Base-by-base conservation (phyloP, 2,888 invertebrate species). In the Spatulosminthurus flaviceps region DNA sequence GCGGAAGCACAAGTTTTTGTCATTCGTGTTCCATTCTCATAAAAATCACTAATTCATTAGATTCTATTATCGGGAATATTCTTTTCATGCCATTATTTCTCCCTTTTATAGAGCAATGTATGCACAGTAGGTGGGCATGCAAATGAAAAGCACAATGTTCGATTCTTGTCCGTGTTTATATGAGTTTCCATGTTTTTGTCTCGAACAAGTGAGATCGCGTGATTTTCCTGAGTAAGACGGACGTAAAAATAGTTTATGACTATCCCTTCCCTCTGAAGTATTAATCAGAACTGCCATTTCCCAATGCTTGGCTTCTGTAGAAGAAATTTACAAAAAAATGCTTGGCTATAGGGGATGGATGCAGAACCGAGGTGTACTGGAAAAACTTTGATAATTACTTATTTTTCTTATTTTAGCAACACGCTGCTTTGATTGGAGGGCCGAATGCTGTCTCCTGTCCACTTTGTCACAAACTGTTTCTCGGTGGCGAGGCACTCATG, bases 361-460 rank as follows among this genome's bases (percentile, higher is more conserved):
- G n/a, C 16, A 19, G 51, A 9, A 4, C 34, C 34, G 9, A 34
- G 5, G 4, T 9, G 4, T 34, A 9, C 9, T 7, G 34, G 34
- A 34, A 34, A 34, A 34, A 7, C 5, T 34, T 34, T 34, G 34
- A 34, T 34, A 34, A 34, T 34, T 34, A 34, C 34, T 34, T 34
- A n/a, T n/a, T 34, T 34, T 60, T 61, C 61, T 76, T 34, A 64
- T 34, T 21, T 92, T 94, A 95, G 93, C 95, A 96, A 93, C 96
- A 96, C 90, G 94, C 94, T 86, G 95, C 95, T 87, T 92, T 96
- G 88, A 93, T 94, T 90, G 95, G 95, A 87, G 95, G 95, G 86
- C 95, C 95, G 84, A 94, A 95, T 87, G 95, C 95, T 83, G 94
- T 95, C 81, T 94, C 95, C 85, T 96, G 96, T 89, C 95, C 96